phyloP scores from a whole-genome alignment of 2,113 vertebrate genomes.

The Pelmatolapia mariae region DNA sequence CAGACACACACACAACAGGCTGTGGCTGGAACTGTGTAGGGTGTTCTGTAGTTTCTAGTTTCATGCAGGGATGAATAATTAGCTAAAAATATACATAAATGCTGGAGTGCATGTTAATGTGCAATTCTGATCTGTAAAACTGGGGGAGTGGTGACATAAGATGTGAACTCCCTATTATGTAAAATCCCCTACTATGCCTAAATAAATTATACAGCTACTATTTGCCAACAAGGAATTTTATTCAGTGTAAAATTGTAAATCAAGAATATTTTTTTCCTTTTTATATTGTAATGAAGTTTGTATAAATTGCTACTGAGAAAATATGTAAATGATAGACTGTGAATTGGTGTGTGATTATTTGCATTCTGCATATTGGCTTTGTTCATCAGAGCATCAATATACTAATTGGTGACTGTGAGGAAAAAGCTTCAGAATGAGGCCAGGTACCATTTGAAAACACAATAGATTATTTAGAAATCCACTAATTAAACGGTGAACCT shows the following conservation, averaged over 20 bases:
- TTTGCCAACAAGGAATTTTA: neutral
- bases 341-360: neutral
- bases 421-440: neutral
- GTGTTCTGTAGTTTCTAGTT: neutral
- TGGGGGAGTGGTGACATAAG: neutral
- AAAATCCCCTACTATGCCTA: neutral
- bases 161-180: neutral
- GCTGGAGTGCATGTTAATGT: neutral
- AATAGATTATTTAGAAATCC: neutral
- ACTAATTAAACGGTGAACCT: neutral
- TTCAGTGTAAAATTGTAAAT: neutral
- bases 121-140: neutral
- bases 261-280: neutral
- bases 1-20: constrained; percentile 4
- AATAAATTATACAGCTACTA: neutral
- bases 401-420: neutral
- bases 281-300: neutral
- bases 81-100: neutral
- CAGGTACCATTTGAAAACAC: neutral
- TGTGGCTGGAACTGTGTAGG: neutral
- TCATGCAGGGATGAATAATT: constrained; percentile 5
- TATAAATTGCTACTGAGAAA: neutral
- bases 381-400: neutral
- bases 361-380: neutral
- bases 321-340: neutral